phyloP scores from a whole-genome alignment of 64 coral and sea anemone species.

The Montipora cactus region DNA sequence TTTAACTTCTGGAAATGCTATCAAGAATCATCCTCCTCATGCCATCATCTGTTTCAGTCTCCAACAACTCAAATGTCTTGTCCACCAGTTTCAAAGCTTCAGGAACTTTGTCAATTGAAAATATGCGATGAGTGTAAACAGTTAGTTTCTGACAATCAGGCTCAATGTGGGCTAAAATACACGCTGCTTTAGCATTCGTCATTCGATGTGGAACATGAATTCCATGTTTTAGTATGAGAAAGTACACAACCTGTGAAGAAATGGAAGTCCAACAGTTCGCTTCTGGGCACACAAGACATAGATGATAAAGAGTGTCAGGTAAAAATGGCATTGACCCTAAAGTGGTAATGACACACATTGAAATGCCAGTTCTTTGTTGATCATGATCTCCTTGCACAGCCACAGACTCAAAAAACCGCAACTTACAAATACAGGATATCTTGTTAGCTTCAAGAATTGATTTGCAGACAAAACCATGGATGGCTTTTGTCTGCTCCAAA shows the following conservation, averaged over 20 bases:
- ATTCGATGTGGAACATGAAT: background rate
- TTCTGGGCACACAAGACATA: background rate
- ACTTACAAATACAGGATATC: background rate
- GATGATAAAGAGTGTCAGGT: too few relatives aligned
- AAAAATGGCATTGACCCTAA: too few relatives aligned
- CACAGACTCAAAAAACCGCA: too few relatives aligned
- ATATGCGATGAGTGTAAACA: too few relatives aligned
- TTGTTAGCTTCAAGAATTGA: slow-evolving; percentile 1
- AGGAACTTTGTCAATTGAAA: too few relatives aligned
- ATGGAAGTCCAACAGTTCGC: background rate
- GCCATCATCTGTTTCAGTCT: too few relatives aligned
- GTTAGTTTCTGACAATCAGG: too few relatives aligned
- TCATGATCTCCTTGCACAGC: background rate
- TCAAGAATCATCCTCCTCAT: too few relatives aligned
- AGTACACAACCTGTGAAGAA: too few relatives aligned
- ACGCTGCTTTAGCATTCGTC: background rate
- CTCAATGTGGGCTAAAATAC: background rate
- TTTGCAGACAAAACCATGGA: background rate
- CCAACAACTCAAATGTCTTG: too few relatives aligned
- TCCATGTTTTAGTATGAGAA: background rate
- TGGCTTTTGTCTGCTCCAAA: background rate
- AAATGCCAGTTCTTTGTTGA: background rate
- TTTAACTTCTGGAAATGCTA: too few relatives aligned
- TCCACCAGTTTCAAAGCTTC: too few relatives aligned
- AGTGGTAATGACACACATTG: background rate